Base-by-base conservation (phyloP, 2,797 vertebrate species). In the Holocentrus rufus region DNA sequence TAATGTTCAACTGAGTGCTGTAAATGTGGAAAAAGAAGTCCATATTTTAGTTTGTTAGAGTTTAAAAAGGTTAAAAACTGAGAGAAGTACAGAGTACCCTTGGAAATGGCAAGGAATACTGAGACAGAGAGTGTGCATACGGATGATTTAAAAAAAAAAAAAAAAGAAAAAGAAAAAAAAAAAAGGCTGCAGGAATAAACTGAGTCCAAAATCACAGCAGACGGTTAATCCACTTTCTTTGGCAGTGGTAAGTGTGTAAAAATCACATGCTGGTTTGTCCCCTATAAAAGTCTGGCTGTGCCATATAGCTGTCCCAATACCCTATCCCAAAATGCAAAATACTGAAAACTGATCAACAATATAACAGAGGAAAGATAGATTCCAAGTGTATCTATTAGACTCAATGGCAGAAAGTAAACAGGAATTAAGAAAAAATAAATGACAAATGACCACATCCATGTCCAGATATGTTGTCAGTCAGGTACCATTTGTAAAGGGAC, bases 211-310 rank as follows among this genome's bases (percentile, higher is more conserved):
- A 87, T 84, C 85, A 84, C 85, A 85, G 87, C 80, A 66, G 84
- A 89, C 53, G 9, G 89, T 85, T 91, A 91, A 92, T 92, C 89
- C 88, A 85, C 80, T 91, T 87, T 88, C 59, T 86, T 74, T 84
- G 85, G 82, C 85, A 81, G 83, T 53, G 70, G 76, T 53, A 74
- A 61, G 72, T 69, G 74, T 81, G 79, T 83, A 71, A 79, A 87
- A 81, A 84, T 78, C 79, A 80, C 82, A 81, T 76, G 64, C 79
- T 69, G 80, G 74, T 88, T 83, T 90, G 85, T 89, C 76, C 76
- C 76, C 64, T 77, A 73, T 81, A 75, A 87, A 88, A 80, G 76
- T 81, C 70, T 63, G 60, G 60, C 30, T 60, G 54, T 53, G 31
- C 44, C 14, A 50, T 36, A 85, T 72, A 75, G 50, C 11, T 66